Percentiles rank a stretch among this genome's conserved stretches.
Conservation (phyloP, 2,797 vertebrate species). For the Sphenopsis melanotis region DNA sequence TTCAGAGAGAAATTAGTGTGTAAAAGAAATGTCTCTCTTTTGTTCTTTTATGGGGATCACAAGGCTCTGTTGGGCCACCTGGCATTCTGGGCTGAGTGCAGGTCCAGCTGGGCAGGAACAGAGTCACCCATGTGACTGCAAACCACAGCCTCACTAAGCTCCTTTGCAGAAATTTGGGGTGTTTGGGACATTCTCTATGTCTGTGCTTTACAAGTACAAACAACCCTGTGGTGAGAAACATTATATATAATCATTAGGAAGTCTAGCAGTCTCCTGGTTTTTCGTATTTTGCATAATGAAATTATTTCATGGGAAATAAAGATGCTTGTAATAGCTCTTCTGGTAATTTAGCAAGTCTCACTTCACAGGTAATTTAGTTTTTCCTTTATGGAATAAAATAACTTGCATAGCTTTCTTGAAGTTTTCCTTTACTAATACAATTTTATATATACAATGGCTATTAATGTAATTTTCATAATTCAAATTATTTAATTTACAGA, state of each 20-base stretch:
- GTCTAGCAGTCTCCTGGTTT: not conserved
- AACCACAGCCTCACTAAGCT: not conserved
- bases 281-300: not conserved
- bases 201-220: not conserved
- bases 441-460: not conserved
- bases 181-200: accelerated
- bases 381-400: not conserved
- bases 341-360: not conserved
- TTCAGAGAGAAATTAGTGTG: not conserved
- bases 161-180: not conserved
- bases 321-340: not conserved
- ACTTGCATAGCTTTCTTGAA: not conserved
- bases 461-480: not conserved
- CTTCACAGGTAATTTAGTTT: not conserved
- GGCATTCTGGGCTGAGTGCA: not conserved
- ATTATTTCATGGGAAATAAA: not conserved
- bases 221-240: not conserved
- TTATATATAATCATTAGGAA: not conserved
- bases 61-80: not conserved
- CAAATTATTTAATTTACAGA: not conserved
- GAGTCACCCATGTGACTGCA: accelerated
- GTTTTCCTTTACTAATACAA: not conserved
- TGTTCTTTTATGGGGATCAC: not conserved
- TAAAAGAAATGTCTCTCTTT: not conserved
- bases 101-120: not conserved